Evolutionary conservation across 2,888 invertebrate species (phyloP).

Genomic region (Eristalis tenax): DNA sequence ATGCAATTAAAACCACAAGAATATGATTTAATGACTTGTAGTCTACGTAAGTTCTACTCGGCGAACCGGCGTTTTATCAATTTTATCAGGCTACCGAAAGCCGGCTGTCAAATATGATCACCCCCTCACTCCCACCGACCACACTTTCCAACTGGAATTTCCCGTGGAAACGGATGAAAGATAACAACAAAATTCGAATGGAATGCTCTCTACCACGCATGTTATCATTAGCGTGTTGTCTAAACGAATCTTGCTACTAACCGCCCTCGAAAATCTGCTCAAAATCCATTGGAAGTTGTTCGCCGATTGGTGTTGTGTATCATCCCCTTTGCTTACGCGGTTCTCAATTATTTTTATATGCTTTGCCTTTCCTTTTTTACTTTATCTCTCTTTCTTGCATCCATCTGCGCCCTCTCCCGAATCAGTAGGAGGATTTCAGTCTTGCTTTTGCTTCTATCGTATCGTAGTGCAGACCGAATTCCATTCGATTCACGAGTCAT

Average conservation of each 20-base stretch:
- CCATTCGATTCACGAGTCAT: slow-evolving; percentile 66
- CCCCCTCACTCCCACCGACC: slow-evolving; percentile 2
- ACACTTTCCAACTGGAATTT: slow-evolving; percentile 49
- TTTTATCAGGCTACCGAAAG: slow-evolving; percentile 14
- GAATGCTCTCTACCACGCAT: slow-evolving; percentile 60
- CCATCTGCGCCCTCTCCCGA: slow-evolving; percentile 58
- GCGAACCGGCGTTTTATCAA: slow-evolving; percentile 21
- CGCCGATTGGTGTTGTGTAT: slow-evolving; percentile 61
- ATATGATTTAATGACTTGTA: slow-evolving; percentile 40
- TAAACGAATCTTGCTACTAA: slow-evolving; percentile 50
- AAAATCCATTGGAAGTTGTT: slow-evolving; percentile 65
- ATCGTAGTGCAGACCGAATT: slow-evolving; percentile 54
- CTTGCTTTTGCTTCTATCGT: slow-evolving; percentile 49
- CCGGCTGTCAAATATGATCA: neutral
- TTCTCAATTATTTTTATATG: slow-evolving; percentile 62
- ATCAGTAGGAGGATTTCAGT: slow-evolving; percentile 54
- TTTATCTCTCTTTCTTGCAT: slow-evolving; percentile 69
- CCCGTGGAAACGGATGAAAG: slow-evolving; percentile 10
- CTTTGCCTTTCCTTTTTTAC: slow-evolving; percentile 24
- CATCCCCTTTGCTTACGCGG: slow-evolving; percentile 64
- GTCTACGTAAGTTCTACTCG: slow-evolving; percentile 15
- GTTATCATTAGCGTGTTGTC: slow-evolving; percentile 37
- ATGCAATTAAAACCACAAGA: slow-evolving; percentile 24
- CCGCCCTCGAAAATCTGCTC: slow-evolving; percentile 63
- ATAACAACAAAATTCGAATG: slow-evolving; percentile 48